phyloP scores from a whole-genome alignment of 1,140 invertebrate genomes.

The Drosophila hydei region DNA sequence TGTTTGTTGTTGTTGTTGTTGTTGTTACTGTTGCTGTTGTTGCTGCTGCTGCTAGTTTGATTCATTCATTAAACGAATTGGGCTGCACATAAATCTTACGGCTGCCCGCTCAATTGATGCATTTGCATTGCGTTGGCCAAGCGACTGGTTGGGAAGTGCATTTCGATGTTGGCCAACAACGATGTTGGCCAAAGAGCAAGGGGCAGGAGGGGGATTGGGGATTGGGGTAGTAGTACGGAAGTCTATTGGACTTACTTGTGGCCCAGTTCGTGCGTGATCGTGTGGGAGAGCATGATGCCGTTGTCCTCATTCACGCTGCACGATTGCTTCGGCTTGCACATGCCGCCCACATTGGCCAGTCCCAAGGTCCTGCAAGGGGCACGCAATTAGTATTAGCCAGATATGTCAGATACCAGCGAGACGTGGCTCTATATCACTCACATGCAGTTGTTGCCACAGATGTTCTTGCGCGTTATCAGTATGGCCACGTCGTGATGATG shows the following conservation, averaged over 20 bases:
- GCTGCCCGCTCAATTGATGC: constrained; percentile 41
- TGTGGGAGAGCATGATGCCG: constrained; percentile 94
- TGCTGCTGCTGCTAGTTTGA: constrained; percentile 22
- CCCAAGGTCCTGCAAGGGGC: constrained; percentile 90
- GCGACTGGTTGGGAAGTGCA: constrained; percentile 30
- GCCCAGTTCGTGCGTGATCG: constrained; percentile 96
- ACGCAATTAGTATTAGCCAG: constrained; percentile 18
- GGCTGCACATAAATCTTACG: constrained; percentile 64
- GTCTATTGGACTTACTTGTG: constrained; percentile 91
- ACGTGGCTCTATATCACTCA: constrained; percentile 45
- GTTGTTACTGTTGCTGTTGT: constrained; percentile 19
- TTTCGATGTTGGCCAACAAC: constrained; percentile 46
- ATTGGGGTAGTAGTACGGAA: constrained; percentile 19
- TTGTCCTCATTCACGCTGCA: constrained; percentile 97
- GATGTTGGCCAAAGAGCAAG: not conserved
- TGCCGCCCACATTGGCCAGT: constrained; percentile 94
- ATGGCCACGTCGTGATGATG: constrained; percentile 97
- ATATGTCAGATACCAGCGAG: not conserved
- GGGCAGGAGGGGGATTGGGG: constrained; percentile 16
- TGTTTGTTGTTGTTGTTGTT: constrained; percentile 16
- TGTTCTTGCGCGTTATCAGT: constrained; percentile 94
- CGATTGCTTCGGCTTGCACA: constrained; percentile 94
- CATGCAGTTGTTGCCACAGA: constrained; percentile 87
- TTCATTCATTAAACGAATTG: constrained; percentile 78
- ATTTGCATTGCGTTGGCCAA: constrained; percentile 59